Conservation (phyloP, 1,140 invertebrate genomes). For the Daktulosphaira vitifoliae region DNA sequence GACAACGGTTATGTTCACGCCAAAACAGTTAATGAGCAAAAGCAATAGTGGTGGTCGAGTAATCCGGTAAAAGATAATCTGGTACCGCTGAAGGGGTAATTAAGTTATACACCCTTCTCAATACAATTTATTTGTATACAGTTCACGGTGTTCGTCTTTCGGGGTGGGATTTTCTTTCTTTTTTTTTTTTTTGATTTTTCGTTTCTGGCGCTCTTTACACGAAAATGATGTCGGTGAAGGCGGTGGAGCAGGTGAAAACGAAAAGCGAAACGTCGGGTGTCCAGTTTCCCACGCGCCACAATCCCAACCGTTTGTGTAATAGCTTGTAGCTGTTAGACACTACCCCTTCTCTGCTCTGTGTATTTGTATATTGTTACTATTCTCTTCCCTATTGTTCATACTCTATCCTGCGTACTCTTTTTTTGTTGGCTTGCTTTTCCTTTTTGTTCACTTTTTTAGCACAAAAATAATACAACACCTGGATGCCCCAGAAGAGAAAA, state of each 20-base stretch:
- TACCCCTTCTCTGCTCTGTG: background rate
- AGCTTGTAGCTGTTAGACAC: slow-evolving; percentile 14
- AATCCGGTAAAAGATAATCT: slow-evolving; percentile 29
- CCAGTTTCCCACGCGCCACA: slow-evolving; percentile 25
- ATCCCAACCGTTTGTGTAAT: slow-evolving; percentile 33
- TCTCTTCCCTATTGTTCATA: background rate
- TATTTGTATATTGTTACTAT: background rate
- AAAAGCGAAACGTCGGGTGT: slow-evolving; percentile 30
- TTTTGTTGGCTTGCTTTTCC: background rate
- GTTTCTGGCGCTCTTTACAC: too few species aligned
- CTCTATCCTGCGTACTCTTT: background rate
- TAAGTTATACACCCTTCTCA: slow-evolving; percentile 10
- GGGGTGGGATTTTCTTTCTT: slow-evolving; percentile 9
- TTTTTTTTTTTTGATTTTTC: slow-evolving; percentile 12
- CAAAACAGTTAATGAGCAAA: slow-evolving; percentile 31
- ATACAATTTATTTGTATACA: too few species aligned
- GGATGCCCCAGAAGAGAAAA: too few species aligned
- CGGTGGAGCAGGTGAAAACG: slow-evolving; percentile 1
- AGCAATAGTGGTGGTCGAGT: background rate
- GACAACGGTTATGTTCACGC: slow-evolving; percentile 26
- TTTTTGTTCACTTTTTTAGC: background rate
- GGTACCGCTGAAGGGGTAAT: slow-evolving; percentile 31
- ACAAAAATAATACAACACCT: too few species aligned
- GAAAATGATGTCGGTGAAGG: too few species aligned
- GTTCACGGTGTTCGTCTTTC: too few species aligned